A percentile compares a stretch with the other conserved stretches of the same genome.
phyloP scores from a whole-genome alignment of 2,113 vertebrate genomes.

The Apaloderma vittatum region DNA sequence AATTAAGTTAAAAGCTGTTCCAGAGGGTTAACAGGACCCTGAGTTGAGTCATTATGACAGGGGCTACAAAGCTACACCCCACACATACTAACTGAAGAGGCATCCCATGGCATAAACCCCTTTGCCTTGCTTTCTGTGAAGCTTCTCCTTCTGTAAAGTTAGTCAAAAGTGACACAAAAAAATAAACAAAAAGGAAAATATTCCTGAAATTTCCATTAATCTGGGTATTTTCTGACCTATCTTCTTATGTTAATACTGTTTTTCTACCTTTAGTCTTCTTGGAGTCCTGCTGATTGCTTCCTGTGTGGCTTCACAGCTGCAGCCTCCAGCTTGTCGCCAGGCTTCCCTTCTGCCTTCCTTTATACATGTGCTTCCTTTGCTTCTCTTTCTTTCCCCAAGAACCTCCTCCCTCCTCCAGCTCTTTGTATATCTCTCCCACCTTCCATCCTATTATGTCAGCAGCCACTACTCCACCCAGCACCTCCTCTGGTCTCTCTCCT shows the following conservation, averaged over 20 bases:
- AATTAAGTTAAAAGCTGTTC: not conserved
- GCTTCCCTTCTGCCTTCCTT: not conserved
- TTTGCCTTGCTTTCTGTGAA: not conserved
- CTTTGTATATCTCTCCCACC: not conserved
- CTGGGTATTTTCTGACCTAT: not conserved
- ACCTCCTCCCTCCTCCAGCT: not conserved
- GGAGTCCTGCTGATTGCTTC: not conserved
- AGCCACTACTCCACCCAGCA: not conserved
- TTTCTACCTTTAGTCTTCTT: conserved; percentile 54
- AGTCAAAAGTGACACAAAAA: not conserved
- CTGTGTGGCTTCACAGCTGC: not conserved
- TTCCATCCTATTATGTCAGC: conserved; percentile 14
- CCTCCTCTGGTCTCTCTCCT: not conserved
- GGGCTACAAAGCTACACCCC: not conserved
- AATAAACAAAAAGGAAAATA: not conserved
- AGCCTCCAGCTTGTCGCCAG: not conserved
- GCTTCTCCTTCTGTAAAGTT: not conserved
- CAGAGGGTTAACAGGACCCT: not conserved
- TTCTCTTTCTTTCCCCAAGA: not conserved
- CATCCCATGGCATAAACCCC: not conserved
- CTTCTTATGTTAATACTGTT: not conserved
- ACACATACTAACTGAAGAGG: not conserved
- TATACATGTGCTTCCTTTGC: not conserved
- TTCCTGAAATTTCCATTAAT: not conserved
- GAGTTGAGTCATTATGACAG: not conserved